phyloP scores from a whole-genome alignment of 2,113 vertebrate genomes.

The Sclerurus mexicanus region DNA sequence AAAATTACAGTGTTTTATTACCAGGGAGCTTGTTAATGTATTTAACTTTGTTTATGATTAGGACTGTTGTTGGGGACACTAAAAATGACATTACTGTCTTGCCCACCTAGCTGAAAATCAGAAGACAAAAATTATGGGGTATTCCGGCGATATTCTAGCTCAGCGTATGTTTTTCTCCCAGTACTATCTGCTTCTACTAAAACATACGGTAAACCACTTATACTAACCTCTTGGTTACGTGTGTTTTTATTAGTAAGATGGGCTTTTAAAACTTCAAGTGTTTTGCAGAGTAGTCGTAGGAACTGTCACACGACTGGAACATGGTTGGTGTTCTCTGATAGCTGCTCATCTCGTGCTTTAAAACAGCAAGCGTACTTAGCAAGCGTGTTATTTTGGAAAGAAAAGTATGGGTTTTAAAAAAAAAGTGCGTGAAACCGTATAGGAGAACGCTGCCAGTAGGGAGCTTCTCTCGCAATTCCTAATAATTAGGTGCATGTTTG shows the following conservation, averaged over 20 bases:
- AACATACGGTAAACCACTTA: background rate
- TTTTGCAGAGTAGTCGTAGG: background rate
- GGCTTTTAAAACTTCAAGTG: background rate
- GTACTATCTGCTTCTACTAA: background rate
- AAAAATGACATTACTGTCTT: background rate
- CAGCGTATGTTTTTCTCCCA: accelerated
- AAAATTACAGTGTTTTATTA: background rate
- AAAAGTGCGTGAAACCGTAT: background rate
- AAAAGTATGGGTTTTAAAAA: background rate
- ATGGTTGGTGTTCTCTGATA: background rate
- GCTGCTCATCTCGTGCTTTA: background rate
- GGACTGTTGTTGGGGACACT: background rate
- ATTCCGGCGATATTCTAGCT: background rate
- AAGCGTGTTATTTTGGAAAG: background rate
- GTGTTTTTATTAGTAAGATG: background rate
- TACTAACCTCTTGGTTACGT: background rate
- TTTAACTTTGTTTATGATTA: background rate
- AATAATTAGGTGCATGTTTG: background rate
- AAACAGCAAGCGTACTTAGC: background rate
- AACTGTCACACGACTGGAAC: background rate
- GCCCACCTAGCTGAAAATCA: background rate
- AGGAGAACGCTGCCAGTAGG: background rate
- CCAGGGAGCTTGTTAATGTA: background rate
- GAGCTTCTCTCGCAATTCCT: background rate
- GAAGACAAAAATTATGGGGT: background rate